Conservation (phyloP, 2,797 vertebrate genomes). For the Sebastiscus albofasciatus region DNA sequence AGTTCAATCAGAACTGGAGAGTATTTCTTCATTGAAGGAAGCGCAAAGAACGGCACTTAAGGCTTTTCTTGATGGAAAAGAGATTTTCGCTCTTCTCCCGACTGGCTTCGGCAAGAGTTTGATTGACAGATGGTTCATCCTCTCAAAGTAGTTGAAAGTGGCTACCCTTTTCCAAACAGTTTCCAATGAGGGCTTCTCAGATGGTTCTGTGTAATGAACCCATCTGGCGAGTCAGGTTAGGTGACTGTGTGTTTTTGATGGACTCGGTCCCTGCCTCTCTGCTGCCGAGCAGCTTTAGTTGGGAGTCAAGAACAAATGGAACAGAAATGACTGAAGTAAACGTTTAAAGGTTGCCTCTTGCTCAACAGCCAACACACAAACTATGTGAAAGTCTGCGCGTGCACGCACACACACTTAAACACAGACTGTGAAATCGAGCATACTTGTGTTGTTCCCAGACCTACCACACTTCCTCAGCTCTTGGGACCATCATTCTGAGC, state of each 20-base stretch:
- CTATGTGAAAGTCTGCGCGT: neutral
- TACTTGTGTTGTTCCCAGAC: neutral
- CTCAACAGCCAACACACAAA: neutral
- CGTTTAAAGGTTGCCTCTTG: neutral
- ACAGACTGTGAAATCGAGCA: neutral
- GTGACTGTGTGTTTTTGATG: too few relatives aligned
- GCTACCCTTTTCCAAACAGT: neutral
- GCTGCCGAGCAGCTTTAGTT: neutral
- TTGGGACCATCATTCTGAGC: neutral
- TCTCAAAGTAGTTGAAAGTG: too few relatives aligned
- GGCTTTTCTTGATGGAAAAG: too few relatives aligned
- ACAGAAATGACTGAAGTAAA: neutral
- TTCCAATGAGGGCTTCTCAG: neutral
- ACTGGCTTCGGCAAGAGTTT: too few relatives aligned
- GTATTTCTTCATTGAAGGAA: too few relatives aligned
- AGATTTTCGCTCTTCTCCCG: too few relatives aligned
- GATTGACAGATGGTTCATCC: too few relatives aligned
- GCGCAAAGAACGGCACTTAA: too few relatives aligned
- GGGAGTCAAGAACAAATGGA: neutral
- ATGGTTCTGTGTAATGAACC: neutral
- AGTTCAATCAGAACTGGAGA: too few relatives aligned
- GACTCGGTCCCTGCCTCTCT: too few relatives aligned
- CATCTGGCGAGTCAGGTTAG: too few relatives aligned
- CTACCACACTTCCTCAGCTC: neutral
- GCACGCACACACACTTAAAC: neutral